Evolutionary conservation across 2,113 vertebrate genomes (phyloP), one percentile per base, ranked within the genome.

Genomic region (Copsychus sechellarum): DNA sequence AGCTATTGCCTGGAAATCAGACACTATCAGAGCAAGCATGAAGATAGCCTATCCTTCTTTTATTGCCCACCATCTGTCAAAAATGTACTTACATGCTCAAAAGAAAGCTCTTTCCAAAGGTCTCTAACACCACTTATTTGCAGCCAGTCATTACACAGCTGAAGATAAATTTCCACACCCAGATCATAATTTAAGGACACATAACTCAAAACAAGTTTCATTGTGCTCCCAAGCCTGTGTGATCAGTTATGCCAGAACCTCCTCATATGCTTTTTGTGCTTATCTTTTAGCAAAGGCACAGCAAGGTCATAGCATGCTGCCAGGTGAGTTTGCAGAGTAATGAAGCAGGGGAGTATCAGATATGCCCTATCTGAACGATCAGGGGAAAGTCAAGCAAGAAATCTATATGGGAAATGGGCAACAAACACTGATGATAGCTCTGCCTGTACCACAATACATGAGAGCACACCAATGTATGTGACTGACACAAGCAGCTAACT

Each of bases 391-490:
- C 17, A 50, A 17, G 26, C 25, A 71, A 83, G 60, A 73, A 90
- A 58, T 26, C 33, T 7, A 2, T 20, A 38, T 14, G 25, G 67
- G 15, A 83, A 87, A 58, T 6, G 20, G 48, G 31, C 8, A 60
- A 54, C 4, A 51, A 67, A 22, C 38, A 45, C 25, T 9, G 15
- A n/a, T 9, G 14, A 62, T 14, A 67, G 34, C 51, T 86, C 61
- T 81, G 25, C 43, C 36, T 36, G 36, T 3, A 47, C 6, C 28
- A 31, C 8, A 4, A 8, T 11, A 48, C 0, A 0, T 33, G 34
- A 57, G 50, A 71, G 13, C 38, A 78, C 3, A 38, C 11, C 14
- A 19, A 5, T 4, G 4, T 2, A n/a, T 0, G 2, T 3, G 20
- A 70, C 18, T 14, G 28, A 21, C 1, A 1, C 25, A 85, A 87